These are phyloP conservation scores for Metalampra italica DNA, from an alignment of 2,888 invertebrate species.

Conservation along the genomic window DNA sequence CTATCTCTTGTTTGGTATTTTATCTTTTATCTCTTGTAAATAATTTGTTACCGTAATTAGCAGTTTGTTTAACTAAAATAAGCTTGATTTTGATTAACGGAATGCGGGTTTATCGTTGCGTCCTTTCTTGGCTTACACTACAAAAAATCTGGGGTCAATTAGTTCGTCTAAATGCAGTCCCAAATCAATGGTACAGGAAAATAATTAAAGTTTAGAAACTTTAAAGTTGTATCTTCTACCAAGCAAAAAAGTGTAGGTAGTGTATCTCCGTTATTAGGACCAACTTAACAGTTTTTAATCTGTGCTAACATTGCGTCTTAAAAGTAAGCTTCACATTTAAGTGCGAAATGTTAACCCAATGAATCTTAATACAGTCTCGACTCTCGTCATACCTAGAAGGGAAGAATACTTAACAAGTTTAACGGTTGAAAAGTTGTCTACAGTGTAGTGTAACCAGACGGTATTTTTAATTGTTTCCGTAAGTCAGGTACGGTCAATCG, in stretches of 20 bases:
- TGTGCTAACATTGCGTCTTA: too few relatives aligned
- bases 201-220: too few relatives aligned
- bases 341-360: constrained; percentile 27
- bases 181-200: too few relatives aligned
- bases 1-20: not conserved
- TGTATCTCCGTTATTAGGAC: too few relatives aligned
- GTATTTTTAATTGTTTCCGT: not conserved
- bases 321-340: not conserved
- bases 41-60: not conserved
- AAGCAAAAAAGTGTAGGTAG: too few relatives aligned
- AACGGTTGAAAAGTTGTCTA: constrained; percentile 19
- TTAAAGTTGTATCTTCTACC: too few relatives aligned
- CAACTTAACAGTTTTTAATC: too few relatives aligned
- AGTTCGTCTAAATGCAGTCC: too few relatives aligned
- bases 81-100: not conserved
- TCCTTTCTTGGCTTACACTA: too few relatives aligned
- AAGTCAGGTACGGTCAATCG: too few relatives aligned
- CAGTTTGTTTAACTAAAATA: not conserved
- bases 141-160: too few relatives aligned
- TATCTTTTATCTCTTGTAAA: not conserved
- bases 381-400: constrained; percentile 20
- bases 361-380: constrained; percentile 33
- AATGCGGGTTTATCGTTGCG: too few relatives aligned
- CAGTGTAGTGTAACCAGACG: not conserved
- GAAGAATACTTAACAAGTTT: constrained; percentile 31